phyloP scores from a whole-genome alignment of 2,888 invertebrate species.

The Harpagoxenus sublaevis region DNA sequence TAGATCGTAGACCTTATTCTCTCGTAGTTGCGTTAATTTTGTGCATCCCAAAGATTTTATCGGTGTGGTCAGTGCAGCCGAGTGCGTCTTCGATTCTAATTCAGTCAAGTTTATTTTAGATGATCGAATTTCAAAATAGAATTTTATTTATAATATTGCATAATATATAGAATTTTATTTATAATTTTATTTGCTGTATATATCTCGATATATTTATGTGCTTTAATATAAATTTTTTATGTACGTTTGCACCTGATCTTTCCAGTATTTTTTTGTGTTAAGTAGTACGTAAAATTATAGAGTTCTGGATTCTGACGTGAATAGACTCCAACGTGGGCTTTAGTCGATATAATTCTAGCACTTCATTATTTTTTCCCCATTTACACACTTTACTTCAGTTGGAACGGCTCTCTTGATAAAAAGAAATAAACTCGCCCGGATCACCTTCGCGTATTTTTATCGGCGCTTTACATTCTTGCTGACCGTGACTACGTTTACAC shows the following conservation, averaged over 20 bases:
- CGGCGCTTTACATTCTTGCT: not conserved
- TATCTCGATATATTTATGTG: not conserved
- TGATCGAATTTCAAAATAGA: not conserved
- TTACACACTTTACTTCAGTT: not conserved
- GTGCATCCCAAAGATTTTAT: too few relatives aligned
- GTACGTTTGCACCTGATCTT: not conserved
- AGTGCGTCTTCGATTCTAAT: not conserved
- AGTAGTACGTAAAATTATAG: not conserved
- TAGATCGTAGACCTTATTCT: not conserved
- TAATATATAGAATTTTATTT: not conserved
- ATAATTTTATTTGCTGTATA: not conserved
- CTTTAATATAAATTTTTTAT: not conserved
- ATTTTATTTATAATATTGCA: not conserved
- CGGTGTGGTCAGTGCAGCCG: not conserved
- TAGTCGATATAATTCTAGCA: not conserved
- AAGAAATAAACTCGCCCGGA: not conserved
- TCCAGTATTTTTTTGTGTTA: not conserved
- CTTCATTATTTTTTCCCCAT: not conserved
- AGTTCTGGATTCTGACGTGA: too few relatives aligned
- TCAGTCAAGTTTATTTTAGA: not conserved
- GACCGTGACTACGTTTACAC: not conserved
- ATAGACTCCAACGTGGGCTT: not conserved
- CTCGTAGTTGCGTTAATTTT: not conserved
- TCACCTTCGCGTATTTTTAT: not conserved
- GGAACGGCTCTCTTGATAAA: not conserved